A percentile compares a stretch with the other conserved stretches of the same genome.
phyloP scores from a whole-genome alignment of 2,888 invertebrate species.

The Apodemia zela region DNA sequence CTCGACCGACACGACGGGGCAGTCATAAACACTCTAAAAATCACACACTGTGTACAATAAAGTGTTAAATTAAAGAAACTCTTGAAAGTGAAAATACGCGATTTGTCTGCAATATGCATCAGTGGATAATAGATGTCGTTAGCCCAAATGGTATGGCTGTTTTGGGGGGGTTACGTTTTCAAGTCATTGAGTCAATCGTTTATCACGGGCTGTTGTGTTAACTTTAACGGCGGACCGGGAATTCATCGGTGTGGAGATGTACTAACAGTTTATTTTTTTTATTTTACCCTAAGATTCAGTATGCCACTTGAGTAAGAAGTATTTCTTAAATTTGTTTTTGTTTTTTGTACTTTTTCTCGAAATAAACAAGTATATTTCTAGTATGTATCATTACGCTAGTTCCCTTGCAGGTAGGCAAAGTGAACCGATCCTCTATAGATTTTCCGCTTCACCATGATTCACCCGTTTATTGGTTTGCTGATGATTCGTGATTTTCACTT shows the following conservation, averaged over 20 bases:
- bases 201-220: constrained; percentile 78
- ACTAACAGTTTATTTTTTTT: constrained; percentile 12
- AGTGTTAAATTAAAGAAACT: constrained; percentile 32
- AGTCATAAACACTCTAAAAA: no score
- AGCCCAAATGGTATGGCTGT: constrained; percentile 60
- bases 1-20: no score
- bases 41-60: no score
- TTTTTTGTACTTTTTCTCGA: no score
- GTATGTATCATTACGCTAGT: no score
- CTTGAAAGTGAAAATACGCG: constrained; percentile 47
- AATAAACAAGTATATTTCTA: no score
- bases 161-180: constrained; percentile 74
- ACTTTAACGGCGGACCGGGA: constrained; percentile 55
- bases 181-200: constrained; percentile 79
- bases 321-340: neutral
- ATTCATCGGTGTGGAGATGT: constrained; percentile 26
- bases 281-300: neutral
- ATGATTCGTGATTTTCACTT: no score
- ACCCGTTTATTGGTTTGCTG: no score
- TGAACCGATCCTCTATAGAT: no score
- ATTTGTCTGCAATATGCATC: constrained; percentile 47
- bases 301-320: neutral
- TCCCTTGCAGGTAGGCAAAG: no score
- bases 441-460: no score
- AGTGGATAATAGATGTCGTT: constrained; percentile 71